Evolutionary conservation across 1,140 invertebrate species (phyloP), one percentile per base, ranked within the genome.

Genomic region (Charaxes varanes): DNA sequence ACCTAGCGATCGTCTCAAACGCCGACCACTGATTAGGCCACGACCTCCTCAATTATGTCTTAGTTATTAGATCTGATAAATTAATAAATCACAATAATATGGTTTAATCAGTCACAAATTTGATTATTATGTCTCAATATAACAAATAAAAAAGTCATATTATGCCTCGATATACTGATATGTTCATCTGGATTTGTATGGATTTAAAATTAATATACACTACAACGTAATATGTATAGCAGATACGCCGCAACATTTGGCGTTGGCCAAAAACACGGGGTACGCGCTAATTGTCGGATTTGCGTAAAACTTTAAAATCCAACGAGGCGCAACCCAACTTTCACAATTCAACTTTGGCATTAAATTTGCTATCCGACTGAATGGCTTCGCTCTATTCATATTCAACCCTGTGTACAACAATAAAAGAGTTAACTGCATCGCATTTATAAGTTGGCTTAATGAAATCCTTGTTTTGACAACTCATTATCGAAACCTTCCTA

Each of bases 291-390:
- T 71, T 70, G 61, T 63, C 46, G 56, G 63, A 72, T 74, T 67
- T 69, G 61, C 59, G 58, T 68, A 41, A 62, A 77, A 71, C 68
- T 68, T 69, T 65, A 72, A 70, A 64, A 66, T 68, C 62, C 60
- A 52, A 69, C 58, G 48, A 44, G 53, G 53, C 55, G 53, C 58
- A 54, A 59, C 51, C 43, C 35, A 76, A 73, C 66, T 74, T 78
- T 76, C 69, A 69, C 73, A 65, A 71, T 69, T 67, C 73, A 76
- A 78, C 70, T 78, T 78, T 61, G 60, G 62, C 50, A 64, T 78
- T 69, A 69, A 73, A 63, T 66, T 37, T 50, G 37, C 53, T 43
- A 56, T 40, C 35, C 38, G 36, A 53, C 37, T 27, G 12, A 3
- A 13, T 6, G 21, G 26, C 11, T 14, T 40, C 10, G 11, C 3